Evolutionary conservation across 2,888 invertebrate species (phyloP).

Genomic region (Ischnus inquisitorius): DNA sequence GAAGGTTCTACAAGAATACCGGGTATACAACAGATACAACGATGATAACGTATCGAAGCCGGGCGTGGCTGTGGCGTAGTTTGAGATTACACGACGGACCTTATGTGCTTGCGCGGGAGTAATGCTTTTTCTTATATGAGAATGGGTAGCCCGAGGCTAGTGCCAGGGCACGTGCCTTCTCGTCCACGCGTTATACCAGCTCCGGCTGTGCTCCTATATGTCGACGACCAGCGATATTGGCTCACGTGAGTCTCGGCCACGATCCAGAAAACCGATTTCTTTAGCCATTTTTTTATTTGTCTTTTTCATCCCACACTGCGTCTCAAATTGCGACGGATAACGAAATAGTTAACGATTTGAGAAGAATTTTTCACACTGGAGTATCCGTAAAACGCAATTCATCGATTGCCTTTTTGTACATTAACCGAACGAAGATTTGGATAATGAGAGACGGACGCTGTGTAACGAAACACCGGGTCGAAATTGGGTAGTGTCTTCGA

Average conservation of each 20-base stretch:
- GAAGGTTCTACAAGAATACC: constrained; percentile 29
- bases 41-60: constrained; percentile 66
- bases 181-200: constrained; percentile 39
- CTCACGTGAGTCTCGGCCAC: constrained; percentile 36
- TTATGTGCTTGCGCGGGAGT: constrained; percentile 64
- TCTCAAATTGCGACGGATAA: background rate
- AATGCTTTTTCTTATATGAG: constrained; percentile 68
- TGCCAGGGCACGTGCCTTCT: constrained; percentile 63
- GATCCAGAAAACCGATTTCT: constrained; percentile 39
- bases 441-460: background rate
- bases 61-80: constrained; percentile 65
- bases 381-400: background rate
- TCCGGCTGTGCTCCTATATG: constrained; percentile 21
- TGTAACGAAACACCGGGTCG: background rate
- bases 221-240: constrained; percentile 54
- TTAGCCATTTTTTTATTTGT: background rate
- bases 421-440: background rate
- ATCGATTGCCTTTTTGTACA: background rate
- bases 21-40: constrained; percentile 62
- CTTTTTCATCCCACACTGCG: background rate
- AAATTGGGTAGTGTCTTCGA: constrained; percentile 13
- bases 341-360: background rate
- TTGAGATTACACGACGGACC: constrained; percentile 67
- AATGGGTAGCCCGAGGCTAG: constrained; percentile 53
- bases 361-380: background rate